Conservation (phyloP, 1,140 invertebrate genomes). For the Eurosta solidaginis region DNA sequence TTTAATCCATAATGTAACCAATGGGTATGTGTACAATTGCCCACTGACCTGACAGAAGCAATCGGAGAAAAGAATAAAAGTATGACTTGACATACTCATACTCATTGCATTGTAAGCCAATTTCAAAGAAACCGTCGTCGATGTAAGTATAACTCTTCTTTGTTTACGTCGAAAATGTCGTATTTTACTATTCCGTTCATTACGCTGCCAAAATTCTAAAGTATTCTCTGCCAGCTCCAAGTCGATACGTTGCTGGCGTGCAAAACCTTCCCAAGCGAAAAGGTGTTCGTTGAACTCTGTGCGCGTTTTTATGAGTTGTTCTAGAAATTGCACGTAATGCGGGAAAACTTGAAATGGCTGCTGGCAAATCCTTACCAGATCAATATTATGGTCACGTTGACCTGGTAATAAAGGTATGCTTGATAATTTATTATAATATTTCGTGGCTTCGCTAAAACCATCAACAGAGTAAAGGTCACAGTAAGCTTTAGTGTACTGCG, state of each 20-base stretch:
- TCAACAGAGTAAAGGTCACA: constrained; percentile 74
- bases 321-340: constrained; percentile 51
- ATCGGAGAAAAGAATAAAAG: constrained; percentile 77
- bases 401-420: constrained; percentile 35
- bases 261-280: constrained; percentile 47
- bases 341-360: constrained; percentile 52
- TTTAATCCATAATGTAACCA: constrained; percentile 82
- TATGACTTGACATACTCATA: constrained; percentile 71
- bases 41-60: constrained; percentile 73
- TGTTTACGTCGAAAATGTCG: constrained; percentile 51
- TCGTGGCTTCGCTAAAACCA: constrained; percentile 58
- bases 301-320: constrained; percentile 43
- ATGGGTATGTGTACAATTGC: constrained; percentile 66
- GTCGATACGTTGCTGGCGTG: constrained; percentile 48
- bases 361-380: constrained; percentile 48
- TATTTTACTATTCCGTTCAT: constrained; percentile 46
- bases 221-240: constrained; percentile 56
- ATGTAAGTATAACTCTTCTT: constrained; percentile 78
- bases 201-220: constrained; percentile 53
- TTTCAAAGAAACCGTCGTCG: constrained; percentile 70
- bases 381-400: constrained; percentile 24
- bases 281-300: constrained; percentile 48
- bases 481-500: constrained; percentile 73
- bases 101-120: constrained; percentile 59
- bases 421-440: constrained; percentile 37